Evolutionary conservation across 2,113 vertebrate species (phyloP), one percentile per base, ranked within the genome.

Genomic region (Pogonocichla stellata): DNA sequence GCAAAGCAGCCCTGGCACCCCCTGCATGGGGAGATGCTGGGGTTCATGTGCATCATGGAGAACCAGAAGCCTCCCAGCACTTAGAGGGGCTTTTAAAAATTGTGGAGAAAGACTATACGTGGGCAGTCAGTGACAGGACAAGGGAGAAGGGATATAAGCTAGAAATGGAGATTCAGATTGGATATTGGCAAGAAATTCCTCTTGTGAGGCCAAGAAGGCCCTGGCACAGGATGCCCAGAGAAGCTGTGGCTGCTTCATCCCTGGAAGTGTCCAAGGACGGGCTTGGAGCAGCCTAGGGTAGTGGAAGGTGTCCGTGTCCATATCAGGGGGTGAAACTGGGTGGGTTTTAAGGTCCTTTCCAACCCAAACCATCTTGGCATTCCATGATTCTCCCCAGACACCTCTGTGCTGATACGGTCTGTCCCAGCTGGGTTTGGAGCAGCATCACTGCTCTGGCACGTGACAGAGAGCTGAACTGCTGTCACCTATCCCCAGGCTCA

Each of bases 231-330:
- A 0, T 80, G 42, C 31, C 51, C 60, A 66, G 43, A 80, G 67
- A 0, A 81, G 19, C 53, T 74, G 60, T 12, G 38, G 45, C 77
- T 53, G 60, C 14, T 64, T 40, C 25, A 51, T 58, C 28, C 60
- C 60, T 88, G 38, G 23, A 0, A 45, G 24, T 38, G 19, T 1
- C 53, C 19, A 67, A 53, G 54, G 23, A 58, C 0, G 10, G 43
- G 33, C 26, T 80, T 16, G 58, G 24, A 38, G 45, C 38, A 25
- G 0, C 31, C n/a, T 60, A 24, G 69, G 28, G 24, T 0, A 12
- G 45, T 45, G 60, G 33, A 0, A 66, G 7, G 23, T 73, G 43
- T 58, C 19, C 43, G 43, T 88, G 67, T 14, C 51, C 31, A 19
- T 73, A 28, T 28, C 36, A 74, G 33, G 10, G 31, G 6, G 3